Evolutionary conservation across 2,797 vertebrate species (phyloP).

Genomic region (Darevskia nairensis): DNA sequence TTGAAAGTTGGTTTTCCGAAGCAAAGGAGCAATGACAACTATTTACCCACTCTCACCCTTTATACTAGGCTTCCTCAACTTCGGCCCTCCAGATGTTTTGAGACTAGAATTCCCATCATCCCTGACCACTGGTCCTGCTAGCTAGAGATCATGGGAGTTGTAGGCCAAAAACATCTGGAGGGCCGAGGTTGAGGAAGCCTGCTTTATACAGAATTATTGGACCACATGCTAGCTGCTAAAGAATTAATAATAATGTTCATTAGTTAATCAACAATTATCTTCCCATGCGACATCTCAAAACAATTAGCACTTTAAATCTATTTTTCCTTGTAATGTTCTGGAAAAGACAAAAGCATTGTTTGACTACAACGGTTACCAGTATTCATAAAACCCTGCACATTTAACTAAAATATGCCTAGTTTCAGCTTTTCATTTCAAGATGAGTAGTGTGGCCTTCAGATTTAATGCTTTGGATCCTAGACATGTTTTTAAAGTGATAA

Average conservation of each 20-base stretch:
- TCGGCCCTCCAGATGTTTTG: too few relatives aligned
- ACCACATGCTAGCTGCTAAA: not conserved
- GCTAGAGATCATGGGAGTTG: too few relatives aligned
- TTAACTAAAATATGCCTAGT: not conserved
- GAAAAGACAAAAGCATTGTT: not conserved
- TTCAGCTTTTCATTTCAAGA: not conserved
- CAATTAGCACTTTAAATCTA: too few relatives aligned
- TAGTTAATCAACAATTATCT: too few relatives aligned
- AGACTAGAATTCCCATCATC: too few relatives aligned
- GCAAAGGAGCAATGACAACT: not conserved
- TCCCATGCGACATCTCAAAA: not conserved
- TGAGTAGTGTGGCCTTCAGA: not conserved
- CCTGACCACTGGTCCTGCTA: too few relatives aligned
- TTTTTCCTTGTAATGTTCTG: not conserved
- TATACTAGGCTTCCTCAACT: too few relatives aligned
- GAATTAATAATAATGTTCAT: too few relatives aligned
- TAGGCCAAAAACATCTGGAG: too few relatives aligned
- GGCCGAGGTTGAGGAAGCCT: too few relatives aligned
- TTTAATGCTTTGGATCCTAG: not conserved
- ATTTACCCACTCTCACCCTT: not conserved
- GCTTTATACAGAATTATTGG: not conserved
- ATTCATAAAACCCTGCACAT: not conserved
- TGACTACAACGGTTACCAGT: not conserved
- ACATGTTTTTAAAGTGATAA: not conserved
- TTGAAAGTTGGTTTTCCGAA: constrained; percentile 7